Evolutionary conservation across 2,797 vertebrate genomes (phyloP), one percentile per base, ranked within the genome.

Genomic region (Epinephelus coioides): DNA sequence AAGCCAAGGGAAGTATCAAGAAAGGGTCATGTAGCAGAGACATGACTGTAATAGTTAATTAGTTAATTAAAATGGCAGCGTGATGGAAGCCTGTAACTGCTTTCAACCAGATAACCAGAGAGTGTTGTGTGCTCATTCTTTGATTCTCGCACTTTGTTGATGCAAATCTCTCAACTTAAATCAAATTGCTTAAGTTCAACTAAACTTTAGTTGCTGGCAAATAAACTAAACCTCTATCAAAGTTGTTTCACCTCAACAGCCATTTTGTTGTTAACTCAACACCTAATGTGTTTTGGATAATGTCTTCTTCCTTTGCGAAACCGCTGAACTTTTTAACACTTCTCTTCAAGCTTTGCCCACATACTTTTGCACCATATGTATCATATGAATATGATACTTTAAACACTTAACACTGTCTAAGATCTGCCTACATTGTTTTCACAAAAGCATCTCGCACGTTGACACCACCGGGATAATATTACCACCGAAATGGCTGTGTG

Each of bases 401-500:
- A 8, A 61, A 51, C 71, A 50, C 50, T 61, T 83, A 25, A 71
- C 56, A 44, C 43, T 1, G 1, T 64, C 46, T 76, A 12, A 54
- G 10, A 43, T 73, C 30, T 40, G 13, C 10, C 27, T 66, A 30
- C 54, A 65, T 70, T 66, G 47, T 30, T 74, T 21, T 72, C 69
- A 23, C 11, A 14, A 62, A 57, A 53, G 21, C 46, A 53, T 67
- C 73, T 73, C 67, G 64, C 57, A 67, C 30, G 53, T 46, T 74
- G 21, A 56, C 78, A 68, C 56, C 69, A 19, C 3, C 11, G 17
- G 18, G 61, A 75, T 76, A 63, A 61, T 38, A 38, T 60, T 65
- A 69, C 40, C 49, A n/a, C 54, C 63, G 40, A 79, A 80, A 56
- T 3, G 11, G 2, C 2, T 54, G 10, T 1, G 6, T 71, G 64